Percentiles rank a stretch among this genome's conserved stretches.
Conservation (phyloP, 2,113 vertebrate genomes). For the Dendrocopos noguchii region DNA sequence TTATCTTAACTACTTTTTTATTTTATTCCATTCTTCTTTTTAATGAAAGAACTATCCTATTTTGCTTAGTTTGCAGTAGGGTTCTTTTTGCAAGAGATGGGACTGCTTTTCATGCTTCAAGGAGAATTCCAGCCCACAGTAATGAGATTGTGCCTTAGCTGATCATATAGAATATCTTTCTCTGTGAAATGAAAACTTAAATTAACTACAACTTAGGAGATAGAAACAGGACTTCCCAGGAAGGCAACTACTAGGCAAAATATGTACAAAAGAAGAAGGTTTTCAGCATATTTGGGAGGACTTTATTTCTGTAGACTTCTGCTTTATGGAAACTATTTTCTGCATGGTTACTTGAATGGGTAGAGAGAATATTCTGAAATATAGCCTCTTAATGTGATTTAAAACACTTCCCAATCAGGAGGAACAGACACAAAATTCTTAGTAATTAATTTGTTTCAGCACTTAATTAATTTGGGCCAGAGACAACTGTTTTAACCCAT, state of each 20-base stretch:
- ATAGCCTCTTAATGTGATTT: neutral
- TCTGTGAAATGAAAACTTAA: neutral
- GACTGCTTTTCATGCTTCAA: neutral
- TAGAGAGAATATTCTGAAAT: neutral
- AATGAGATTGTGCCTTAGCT: neutral
- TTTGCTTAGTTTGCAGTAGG: neutral
- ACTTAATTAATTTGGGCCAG: neutral
- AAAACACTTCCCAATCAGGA: neutral
- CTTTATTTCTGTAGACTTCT: neutral
- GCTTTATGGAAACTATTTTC: neutral
- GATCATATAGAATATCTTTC: neutral
- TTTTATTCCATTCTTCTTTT: neutral
- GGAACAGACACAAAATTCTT: neutral
- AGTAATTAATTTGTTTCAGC: neutral
- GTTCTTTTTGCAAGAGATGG: neutral
- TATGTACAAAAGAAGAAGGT: neutral
- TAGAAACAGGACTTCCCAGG: neutral
- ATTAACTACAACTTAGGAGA: neutral
- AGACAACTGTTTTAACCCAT: neutral
- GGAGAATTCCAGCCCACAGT: neutral
- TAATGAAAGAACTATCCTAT: neutral
- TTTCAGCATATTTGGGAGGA: neutral
- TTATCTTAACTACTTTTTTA: neutral
- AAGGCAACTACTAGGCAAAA: neutral
- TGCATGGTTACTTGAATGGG: neutral